Evolutionary conservation across 1,140 invertebrate genomes (phyloP), one percentile per base, ranked within the genome.

Genomic region (Drosophila ananassae): DNA sequence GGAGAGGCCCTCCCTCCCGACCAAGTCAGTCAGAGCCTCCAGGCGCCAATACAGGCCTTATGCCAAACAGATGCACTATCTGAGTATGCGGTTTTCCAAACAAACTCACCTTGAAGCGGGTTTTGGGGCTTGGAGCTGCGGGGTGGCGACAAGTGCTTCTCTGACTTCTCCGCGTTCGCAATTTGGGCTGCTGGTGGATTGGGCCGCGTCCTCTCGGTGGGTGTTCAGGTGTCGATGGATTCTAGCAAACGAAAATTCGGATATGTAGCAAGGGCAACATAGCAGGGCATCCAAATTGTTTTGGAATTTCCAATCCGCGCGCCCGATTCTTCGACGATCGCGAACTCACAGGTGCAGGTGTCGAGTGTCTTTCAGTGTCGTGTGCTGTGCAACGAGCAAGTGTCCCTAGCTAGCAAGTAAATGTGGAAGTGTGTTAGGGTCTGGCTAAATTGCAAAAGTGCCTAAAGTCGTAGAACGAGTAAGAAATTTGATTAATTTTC

Each of bases 101-200:
- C 67, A 83, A 64, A 89, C 82, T 87, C 64, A 87, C 83, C 83
- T 87, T 87, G 83, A 81, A 81, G 77, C 62, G 61, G 62, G 63
- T 64, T 81, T 44, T 60, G 46, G 3, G 67, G 34, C 63, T 79
- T 77, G 28, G 44, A 53, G 72, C 46, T 67, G 59, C 30, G 30
- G 30, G 30, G 30, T 32, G 30, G 30, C 30, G 30, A 32, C 55
- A 53, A 55, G 34, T 32, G 58, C 55, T 72, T 41, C 53, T 47
- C 21, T 34, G 44, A 51, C 48, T 72, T 74, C 77, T 79, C 41
- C 28, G 60, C 21, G 30, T 34, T 52, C 10, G 32, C 63, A 67
- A 60, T 59, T 66, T 24, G 10, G 2, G 28, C 12, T 12, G n/a
- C 22, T 9, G 57, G 24, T 25, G 52, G 22, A 52, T 12, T 21